Evolutionary conservation across 2,797 vertebrate species (phyloP).

Genomic region (Urosaurus nigricauda): DNA sequence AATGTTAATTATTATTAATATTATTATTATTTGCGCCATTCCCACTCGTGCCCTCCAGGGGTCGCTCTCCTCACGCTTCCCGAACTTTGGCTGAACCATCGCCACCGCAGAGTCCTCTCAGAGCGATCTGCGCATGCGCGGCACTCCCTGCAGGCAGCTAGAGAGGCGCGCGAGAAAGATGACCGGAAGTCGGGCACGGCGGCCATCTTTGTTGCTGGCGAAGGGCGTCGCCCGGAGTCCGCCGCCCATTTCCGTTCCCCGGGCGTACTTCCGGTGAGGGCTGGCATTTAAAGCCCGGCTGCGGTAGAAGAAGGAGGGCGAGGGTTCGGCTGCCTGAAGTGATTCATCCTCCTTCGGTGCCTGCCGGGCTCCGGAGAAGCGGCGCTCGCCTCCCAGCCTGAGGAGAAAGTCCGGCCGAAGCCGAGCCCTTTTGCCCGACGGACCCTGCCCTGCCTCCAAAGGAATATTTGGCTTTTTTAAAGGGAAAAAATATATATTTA

Average conservation of each 20-base stretch:
- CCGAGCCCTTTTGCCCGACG: no score
- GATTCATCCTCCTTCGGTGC: no score
- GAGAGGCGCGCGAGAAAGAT: neutral
- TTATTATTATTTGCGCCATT: neutral
- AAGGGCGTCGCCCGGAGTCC: slow-evolving; percentile 75
- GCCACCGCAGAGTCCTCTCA: no score
- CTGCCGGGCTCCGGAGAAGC: no score
- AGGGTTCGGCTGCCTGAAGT: neutral
- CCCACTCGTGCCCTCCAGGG: neutral
- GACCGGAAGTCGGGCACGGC: accelerated
- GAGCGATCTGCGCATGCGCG: no score
- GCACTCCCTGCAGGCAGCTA: neutral
- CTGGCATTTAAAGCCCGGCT: slow-evolving; percentile 85
- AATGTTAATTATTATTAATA: no score
- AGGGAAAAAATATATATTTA: no score
- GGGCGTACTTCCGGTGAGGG: slow-evolving; percentile 81
- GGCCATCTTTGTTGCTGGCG: neutral
- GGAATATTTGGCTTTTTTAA: no score
- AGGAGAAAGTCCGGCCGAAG: no score
- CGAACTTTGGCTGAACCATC: no score
- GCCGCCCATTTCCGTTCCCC: slow-evolving; percentile 82
- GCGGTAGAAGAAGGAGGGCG: neutral
- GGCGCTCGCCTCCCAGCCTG: neutral
- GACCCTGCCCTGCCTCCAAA: no score
- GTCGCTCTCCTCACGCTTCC: neutral